Percentiles rank a stretch among this genome's conserved stretches.
These are phyloP conservation scores for Hofmannophila pseudospretella DNA, from an alignment of 2,888 invertebrate genomes.

Conservation along the genomic window DNA sequence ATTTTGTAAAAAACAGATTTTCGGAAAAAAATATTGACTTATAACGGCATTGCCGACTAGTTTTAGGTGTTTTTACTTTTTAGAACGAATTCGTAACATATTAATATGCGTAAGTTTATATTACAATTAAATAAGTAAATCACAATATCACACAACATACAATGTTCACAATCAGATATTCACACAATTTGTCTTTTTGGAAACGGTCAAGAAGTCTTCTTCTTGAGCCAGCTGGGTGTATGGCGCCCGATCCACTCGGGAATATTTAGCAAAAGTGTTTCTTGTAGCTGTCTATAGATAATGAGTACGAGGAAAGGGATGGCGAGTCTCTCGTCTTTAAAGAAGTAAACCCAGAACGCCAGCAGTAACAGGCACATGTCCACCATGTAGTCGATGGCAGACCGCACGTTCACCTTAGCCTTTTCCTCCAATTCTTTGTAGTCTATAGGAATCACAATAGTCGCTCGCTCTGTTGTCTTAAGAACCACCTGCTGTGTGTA, in stretches of 20 bases:
- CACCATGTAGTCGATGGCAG: conserved; percentile 83
- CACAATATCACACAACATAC: conserved; percentile 64
- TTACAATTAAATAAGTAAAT: conserved; percentile 43
- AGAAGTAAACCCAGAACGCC: conserved; percentile 89
- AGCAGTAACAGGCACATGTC: conserved; percentile 85
- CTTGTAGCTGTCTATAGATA: conserved; percentile 86
- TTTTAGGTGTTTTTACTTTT: conserved; percentile 31
- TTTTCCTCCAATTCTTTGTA: conserved; percentile 78
- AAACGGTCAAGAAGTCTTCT: conserved; percentile 65
- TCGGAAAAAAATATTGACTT: conserved; percentile 25
- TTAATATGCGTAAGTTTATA: conserved; percentile 39
- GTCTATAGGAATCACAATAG: conserved; percentile 66
- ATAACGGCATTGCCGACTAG: conserved; percentile 54
- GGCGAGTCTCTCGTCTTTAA: conserved; percentile 88
- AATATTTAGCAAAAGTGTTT: conserved; percentile 78
- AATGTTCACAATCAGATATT: conserved; percentile 54
- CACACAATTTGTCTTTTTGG: conserved; percentile 61
- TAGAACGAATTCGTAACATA: conserved; percentile 25
- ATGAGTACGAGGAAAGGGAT: conserved; percentile 86
- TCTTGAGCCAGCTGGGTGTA: conserved; percentile 62
- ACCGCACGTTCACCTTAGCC: conserved; percentile 82
- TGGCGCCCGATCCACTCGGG: conserved; percentile 75
- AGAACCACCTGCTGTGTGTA: conserved; percentile 46
- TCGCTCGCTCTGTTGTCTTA: conserved; percentile 64
- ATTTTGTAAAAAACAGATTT: conserved; percentile 41